Evolutionary conservation across 2,113 vertebrate species (phyloP).

Genomic region (Lycaon pictus): DNA sequence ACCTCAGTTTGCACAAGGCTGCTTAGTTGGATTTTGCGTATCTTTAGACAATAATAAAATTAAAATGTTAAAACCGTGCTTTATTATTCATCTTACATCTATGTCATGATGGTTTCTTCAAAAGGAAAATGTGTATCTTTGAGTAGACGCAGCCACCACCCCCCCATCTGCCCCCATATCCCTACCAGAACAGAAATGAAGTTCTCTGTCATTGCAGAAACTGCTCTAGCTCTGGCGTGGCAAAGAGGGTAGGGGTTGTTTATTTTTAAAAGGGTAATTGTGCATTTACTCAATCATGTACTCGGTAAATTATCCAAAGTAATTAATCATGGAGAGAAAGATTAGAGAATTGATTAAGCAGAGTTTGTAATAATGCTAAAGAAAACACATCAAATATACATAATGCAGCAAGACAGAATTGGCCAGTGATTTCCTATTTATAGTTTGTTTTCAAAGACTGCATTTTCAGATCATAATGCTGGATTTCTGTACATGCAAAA

Average conservation of each 20-base stretch:
- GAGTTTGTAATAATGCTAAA: slow-evolving; percentile 90
- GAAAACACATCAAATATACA: slow-evolving; percentile 88
- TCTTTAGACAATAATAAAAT: background rate
- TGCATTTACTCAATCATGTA: slow-evolving; percentile 86
- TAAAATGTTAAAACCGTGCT: background rate
- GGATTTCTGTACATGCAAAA: slow-evolving; percentile 82
- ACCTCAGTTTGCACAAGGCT: background rate
- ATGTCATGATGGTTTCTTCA: background rate
- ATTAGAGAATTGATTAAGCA: slow-evolving; percentile 89
- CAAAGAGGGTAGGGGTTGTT: background rate
- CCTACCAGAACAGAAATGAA: background rate
- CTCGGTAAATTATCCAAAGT: slow-evolving; percentile 84
- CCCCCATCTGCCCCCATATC: no score
- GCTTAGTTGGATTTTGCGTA: background rate
- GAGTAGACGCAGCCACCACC: background rate
- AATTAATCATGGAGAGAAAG: slow-evolving; percentile 89
- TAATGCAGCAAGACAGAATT: slow-evolving; percentile 89
- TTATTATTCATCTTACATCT: background rate
- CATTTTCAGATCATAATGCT: slow-evolving; percentile 81
- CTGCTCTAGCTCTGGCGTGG: background rate
- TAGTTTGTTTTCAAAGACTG: slow-evolving; percentile 87
- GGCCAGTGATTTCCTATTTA: slow-evolving; percentile 91
- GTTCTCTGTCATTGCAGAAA: background rate
- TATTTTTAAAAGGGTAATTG: slow-evolving; percentile 78
- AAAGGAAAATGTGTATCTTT: background rate